Evolutionary conservation across 2,888 invertebrate species (phyloP).

Genomic region (Andrena praecox): DNA sequence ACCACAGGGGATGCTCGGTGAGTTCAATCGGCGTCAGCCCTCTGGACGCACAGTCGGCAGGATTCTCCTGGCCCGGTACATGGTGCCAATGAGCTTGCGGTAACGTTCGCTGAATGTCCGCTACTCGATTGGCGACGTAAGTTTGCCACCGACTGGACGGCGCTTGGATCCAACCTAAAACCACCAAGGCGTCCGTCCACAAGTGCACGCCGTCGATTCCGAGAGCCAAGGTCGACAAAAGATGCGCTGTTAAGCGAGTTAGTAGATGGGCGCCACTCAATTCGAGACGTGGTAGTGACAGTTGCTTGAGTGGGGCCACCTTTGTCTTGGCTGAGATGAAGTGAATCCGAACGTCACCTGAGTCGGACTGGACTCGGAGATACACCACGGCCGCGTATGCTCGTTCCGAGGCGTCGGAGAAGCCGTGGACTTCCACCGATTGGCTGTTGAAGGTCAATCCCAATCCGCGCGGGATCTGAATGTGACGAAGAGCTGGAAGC

Average conservation of each 20-base stretch:
- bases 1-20: neutral
- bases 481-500: slow-evolving; percentile 4
- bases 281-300: neutral
- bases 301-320: slow-evolving; percentile 50
- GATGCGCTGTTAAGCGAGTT: rapidly evolving
- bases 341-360: neutral
- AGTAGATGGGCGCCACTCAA: neutral
- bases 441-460: neutral
- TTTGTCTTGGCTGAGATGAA: slow-evolving; percentile 44
- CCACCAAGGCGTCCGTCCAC: neutral
- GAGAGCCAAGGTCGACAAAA: too few species aligned
- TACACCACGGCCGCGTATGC: slow-evolving; percentile 57
- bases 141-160: neutral
- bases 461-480: slow-evolving; percentile 51
- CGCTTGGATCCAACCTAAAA: neutral
- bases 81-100: neutral
- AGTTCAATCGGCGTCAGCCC: neutral
- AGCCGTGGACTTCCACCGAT: slow-evolving; percentile 51
- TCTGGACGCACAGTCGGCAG: neutral
- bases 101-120: neutral
- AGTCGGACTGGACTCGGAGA: neutral
- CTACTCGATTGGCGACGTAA: neutral
- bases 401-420: slow-evolving; percentile 60
- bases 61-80: neutral
- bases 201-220: neutral